These are phyloP conservation scores for Campopleginae sp. DNA, from an alignment of 2,888 invertebrate genomes.

Conservation along the genomic window DNA sequence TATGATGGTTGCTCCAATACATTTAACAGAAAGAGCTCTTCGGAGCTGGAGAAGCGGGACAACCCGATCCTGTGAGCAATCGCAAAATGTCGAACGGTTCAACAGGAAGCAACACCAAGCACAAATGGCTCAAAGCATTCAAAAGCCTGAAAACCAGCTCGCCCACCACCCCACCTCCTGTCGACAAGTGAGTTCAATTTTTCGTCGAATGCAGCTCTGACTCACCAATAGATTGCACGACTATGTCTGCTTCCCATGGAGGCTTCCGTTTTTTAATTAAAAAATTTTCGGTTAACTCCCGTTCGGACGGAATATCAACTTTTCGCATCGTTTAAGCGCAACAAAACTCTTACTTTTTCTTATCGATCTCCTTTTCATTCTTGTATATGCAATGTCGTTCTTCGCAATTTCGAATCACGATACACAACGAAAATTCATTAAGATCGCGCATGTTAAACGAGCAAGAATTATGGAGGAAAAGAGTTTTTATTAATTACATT, in stretches of 20 bases:
- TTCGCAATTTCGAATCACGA: background rate
- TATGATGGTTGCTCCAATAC: conserved; percentile 19
- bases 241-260: background rate
- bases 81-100: conserved; percentile 94
- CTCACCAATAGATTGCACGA: conserved; percentile 2
- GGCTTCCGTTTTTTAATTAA: background rate
- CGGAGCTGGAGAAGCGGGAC: conserved; percentile 80
- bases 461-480: background rate
- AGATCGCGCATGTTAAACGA: background rate
- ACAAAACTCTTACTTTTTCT: background rate
- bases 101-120: conserved; percentile 94
- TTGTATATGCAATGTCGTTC: background rate
- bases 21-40: conserved; percentile 93
- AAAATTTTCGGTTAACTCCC: background rate
- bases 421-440: background rate
- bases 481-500: background rate
- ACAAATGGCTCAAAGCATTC: conserved; percentile 99
- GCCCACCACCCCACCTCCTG: conserved; percentile 80
- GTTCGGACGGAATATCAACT: background rate
- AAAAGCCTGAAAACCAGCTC: conserved; percentile 95
- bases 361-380: background rate
- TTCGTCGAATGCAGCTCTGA: background rate
- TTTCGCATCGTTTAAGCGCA: background rate
- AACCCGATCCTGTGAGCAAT: conserved; percentile 88
- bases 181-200: conserved; percentile 87